phyloP scores from a whole-genome alignment of 2,113 vertebrate species.

The Cyprinodon tularosa region DNA sequence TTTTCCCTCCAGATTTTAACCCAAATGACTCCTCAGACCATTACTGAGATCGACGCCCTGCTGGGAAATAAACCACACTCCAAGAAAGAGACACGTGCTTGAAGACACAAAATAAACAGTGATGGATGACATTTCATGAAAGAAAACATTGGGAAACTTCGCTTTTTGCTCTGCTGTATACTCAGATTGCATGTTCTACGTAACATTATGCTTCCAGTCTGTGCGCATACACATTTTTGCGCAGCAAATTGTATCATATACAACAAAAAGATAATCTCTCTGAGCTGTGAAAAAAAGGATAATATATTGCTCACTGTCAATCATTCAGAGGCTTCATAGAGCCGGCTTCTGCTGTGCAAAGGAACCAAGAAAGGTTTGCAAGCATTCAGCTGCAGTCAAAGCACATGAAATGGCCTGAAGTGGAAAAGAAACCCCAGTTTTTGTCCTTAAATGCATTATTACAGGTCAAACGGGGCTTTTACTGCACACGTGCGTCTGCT shows the following conservation, averaged over 20 bases:
- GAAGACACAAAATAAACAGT: constrained; percentile 60
- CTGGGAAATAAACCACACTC: constrained; percentile 88
- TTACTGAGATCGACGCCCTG: constrained; percentile 87
- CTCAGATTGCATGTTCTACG: constrained; percentile 78
- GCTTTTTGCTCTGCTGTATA: constrained; percentile 75
- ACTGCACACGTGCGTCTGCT: constrained; percentile 48
- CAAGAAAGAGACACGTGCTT: constrained; percentile 84
- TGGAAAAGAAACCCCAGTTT: constrained; percentile 25
- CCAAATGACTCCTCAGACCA: constrained; percentile 86
- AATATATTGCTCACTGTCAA: constrained; percentile 58
- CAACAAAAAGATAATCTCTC: constrained; percentile 53
- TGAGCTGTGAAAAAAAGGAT: constrained; percentile 40
- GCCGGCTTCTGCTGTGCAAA: constrained; percentile 29
- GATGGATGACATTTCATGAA: constrained; percentile 49
- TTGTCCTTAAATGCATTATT: constrained; percentile 47
- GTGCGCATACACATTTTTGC: constrained; percentile 71
- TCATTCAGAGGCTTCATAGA: constrained; percentile 53
- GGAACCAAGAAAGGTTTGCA: constrained; percentile 28
- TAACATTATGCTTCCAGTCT: constrained; percentile 80
- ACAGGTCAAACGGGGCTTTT: constrained; percentile 60
- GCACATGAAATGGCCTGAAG: constrained; percentile 29
- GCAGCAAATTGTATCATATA: constrained; percentile 69
- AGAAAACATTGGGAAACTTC: constrained; percentile 59
- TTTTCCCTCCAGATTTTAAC: constrained; percentile 80
- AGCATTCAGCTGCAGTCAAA: constrained; percentile 19